Percentiles rank a stretch among this genome's conserved stretches.
Evolutionary conservation across 2,113 vertebrate species (phyloP).

Genomic region (Tachysurus vachellii): DNA sequence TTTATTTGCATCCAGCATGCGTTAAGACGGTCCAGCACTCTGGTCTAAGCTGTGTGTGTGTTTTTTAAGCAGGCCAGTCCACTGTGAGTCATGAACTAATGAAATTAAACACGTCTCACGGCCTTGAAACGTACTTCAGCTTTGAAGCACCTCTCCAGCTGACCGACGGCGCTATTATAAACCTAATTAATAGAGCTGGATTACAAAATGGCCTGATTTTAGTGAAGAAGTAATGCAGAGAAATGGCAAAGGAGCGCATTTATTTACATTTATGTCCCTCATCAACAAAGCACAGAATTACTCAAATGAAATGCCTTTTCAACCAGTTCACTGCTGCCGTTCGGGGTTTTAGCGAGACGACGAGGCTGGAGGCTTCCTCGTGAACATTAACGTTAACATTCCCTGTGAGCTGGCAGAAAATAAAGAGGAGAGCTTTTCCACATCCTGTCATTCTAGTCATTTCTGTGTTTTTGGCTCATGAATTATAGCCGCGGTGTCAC

Average conservation of each 20-base stretch:
- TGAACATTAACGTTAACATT: not conserved
- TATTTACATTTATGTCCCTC: conserved; percentile 35
- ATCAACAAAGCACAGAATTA: conserved; percentile 18
- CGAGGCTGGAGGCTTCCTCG: not conserved
- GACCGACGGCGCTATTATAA: conserved; percentile 39
- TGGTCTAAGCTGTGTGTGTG: too few relatives aligned
- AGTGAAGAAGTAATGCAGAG: conserved; percentile 20
- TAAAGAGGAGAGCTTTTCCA: conserved; percentile 40
- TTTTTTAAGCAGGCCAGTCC: conserved; percentile 9
- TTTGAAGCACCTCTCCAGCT: conserved; percentile 43
- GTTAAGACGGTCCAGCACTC: not conserved
- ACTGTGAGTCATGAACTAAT: conserved; percentile 47
- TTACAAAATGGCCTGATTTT: conserved; percentile 39
- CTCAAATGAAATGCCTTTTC: conserved; percentile 17
- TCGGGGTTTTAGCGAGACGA: conserved; percentile 12
- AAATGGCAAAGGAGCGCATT: conserved; percentile 17
- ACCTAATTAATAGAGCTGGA: conserved; percentile 45
- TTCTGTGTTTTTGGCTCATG: conserved; percentile 66
- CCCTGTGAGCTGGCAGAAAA: conserved; percentile 27
- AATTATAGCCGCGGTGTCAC: conserved; percentile 64
- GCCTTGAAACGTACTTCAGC: conserved; percentile 45
- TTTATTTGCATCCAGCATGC: not conserved
- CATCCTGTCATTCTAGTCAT: conserved; percentile 49
- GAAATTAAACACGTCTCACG: conserved; percentile 50
- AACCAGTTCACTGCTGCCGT: not conserved